Evolutionary conservation across 2,113 vertebrate genomes (phyloP).

Genomic region (Argyrosomus japonicus): DNA sequence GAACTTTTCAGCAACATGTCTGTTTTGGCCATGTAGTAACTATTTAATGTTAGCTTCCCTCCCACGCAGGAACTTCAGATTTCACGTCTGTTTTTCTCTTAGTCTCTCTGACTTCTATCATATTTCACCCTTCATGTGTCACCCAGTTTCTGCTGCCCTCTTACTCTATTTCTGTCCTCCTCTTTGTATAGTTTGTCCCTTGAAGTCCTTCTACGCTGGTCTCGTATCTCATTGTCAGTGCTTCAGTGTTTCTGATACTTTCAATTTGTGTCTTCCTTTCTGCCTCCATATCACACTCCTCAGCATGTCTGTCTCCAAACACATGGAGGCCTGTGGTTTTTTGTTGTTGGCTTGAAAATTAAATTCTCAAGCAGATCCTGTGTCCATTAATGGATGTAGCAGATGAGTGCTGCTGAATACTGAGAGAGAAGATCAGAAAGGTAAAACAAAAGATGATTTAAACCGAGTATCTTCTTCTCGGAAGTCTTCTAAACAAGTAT

Average conservation of each 20-base stretch:
- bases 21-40: conserved; percentile 7
- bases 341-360: conserved; percentile 26
- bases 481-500: no score
- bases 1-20: conserved; percentile 20
- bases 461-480: neutral
- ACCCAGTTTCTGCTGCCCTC: conserved; percentile 17
- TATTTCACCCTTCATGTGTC: conserved; percentile 38
- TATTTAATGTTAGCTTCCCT: conserved; percentile 24
- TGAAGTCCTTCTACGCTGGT: neutral
- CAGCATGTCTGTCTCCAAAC: conserved; percentile 6
- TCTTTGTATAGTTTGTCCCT: conserved; percentile 19
- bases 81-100: conserved; percentile 49
- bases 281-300: neutral
- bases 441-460: neutral
- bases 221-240: conserved; percentile 39
- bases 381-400: conserved; percentile 42
- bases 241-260: conserved; percentile 14
- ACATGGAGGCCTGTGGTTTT: conserved; percentile 4
- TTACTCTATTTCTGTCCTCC: conserved; percentile 37
- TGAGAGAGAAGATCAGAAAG: neutral
- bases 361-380: conserved; percentile 33
- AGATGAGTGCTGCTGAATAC: conserved; percentile 20
- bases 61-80: conserved; percentile 33
- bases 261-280: neutral
- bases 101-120: conserved; percentile 21